Conservation (phyloP, 2,888 invertebrate genomes). For the Bellardia bayeri region DNA sequence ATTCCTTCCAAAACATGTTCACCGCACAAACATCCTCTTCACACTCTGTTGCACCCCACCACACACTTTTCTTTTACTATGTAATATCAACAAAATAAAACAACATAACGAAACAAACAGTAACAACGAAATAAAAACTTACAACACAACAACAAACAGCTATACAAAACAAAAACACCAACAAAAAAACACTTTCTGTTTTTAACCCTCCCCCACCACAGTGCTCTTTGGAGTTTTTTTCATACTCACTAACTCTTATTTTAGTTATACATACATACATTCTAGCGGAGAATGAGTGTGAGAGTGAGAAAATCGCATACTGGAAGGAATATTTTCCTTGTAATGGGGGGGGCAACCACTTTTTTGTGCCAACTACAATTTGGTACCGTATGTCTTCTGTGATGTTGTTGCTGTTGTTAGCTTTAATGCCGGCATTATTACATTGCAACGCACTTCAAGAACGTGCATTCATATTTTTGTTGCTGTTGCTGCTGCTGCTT, state of each 20-base stretch:
- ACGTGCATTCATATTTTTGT: slow-evolving; percentile 32
- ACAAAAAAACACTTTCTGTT: slow-evolving; percentile 70
- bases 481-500: slow-evolving; percentile 22
- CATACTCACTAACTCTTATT: neutral
- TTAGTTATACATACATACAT: neutral
- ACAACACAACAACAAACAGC: slow-evolving; percentile 46
- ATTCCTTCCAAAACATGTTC: slow-evolving; percentile 37
- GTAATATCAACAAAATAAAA: slow-evolving; percentile 36
- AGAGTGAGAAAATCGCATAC: neutral
- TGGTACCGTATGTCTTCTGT: slow-evolving; percentile 49
- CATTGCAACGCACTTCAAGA: slow-evolving; percentile 57
- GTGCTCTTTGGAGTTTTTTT: neutral
- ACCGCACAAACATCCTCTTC: slow-evolving; percentile 3
- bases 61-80: too few species aligned
- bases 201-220: slow-evolving; percentile 23
- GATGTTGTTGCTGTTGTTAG: slow-evolving; percentile 17
- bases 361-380: slow-evolving; percentile 53
- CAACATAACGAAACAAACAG: slow-evolving; percentile 50
- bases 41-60: neutral
- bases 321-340: slow-evolving; percentile 22
- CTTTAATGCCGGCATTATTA: slow-evolving; percentile 55
- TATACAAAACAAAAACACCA: slow-evolving; percentile 17
- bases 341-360: slow-evolving; percentile 68
- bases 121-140: slow-evolving; percentile 42
- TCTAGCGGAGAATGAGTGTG: neutral